A percentile compares a stretch with the other conserved stretches of the same genome.
Conservation (phyloP, 2,888 invertebrate species). For the Ferdinandea cuprea region DNA sequence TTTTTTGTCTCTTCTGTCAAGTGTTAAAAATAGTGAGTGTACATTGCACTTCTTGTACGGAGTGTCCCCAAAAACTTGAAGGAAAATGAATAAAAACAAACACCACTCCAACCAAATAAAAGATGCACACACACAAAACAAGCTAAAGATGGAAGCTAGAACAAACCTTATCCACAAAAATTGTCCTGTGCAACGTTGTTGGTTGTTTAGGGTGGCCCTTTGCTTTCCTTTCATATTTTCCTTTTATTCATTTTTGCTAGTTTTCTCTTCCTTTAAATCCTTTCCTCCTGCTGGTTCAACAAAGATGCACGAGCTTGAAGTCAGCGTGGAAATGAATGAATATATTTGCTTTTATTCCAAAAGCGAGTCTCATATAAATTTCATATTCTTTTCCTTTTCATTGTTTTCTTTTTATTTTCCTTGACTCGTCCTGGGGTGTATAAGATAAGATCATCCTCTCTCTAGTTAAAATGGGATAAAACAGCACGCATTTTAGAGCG, state of each 20-base stretch:
- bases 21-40: constrained; percentile 43
- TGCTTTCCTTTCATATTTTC: background rate
- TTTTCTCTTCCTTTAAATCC: constrained; percentile 11
- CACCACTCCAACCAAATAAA: constrained; percentile 24
- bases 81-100: constrained; percentile 1
- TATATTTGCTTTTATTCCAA: constrained; percentile 46
- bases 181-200: constrained; percentile 1
- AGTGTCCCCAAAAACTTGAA: constrained; percentile 23
- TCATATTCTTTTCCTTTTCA: constrained; percentile 35
- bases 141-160: constrained; percentile 3
- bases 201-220: background rate
- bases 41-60: constrained; percentile 40
- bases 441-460: constrained; percentile 32
- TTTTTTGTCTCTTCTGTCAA: constrained; percentile 2
- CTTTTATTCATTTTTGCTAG: constrained; percentile 26
- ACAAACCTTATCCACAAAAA: constrained; percentile 27
- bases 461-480: constrained; percentile 16
- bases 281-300: constrained; percentile 11
- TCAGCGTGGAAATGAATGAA: constrained; percentile 55
- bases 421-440: constrained; percentile 1
- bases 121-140: constrained; percentile 19
- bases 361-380: constrained; percentile 52
- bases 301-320: constrained; percentile 53
- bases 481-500: constrained; percentile 20
- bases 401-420: constrained; percentile 25